phyloP scores from a whole-genome alignment of 1,140 invertebrate species.

The Ooceraea biroi region DNA sequence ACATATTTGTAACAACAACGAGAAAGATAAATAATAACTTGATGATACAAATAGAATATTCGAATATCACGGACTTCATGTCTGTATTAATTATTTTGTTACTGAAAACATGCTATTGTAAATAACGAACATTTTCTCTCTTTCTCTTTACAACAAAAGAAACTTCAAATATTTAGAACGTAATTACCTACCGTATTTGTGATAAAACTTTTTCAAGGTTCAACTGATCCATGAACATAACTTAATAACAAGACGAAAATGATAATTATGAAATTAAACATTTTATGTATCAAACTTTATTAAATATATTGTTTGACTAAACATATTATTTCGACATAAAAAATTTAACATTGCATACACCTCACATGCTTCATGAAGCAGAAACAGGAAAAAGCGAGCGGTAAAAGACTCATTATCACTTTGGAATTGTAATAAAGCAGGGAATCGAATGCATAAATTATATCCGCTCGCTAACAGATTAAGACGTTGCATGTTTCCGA shows the following conservation, averaged over 20 bases:
- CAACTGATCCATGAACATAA: background rate
- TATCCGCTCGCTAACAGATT: conserved; percentile 16
- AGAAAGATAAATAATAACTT: background rate
- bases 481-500: conserved; percentile 35
- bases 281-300: too few species aligned
- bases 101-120: background rate
- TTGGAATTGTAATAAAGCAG: conserved; percentile 12
- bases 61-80: background rate
- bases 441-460: conserved; percentile 52
- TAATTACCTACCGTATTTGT: background rate
- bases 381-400: background rate
- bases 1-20: background rate
- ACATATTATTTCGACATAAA: conserved; percentile 3
- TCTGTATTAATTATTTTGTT: background rate
- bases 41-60: background rate
- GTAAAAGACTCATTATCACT: background rate
- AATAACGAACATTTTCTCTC: background rate
- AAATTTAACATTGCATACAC: background rate
- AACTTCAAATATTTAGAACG: background rate
- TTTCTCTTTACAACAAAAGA: background rate
- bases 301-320: background rate
- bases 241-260: background rate
- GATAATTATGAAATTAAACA: background rate
- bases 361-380: background rate
- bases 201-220: background rate